These are phyloP conservation scores for Scophthalmus maximus DNA, from an alignment of 2,113 vertebrate genomes.

Conservation along the genomic window DNA sequence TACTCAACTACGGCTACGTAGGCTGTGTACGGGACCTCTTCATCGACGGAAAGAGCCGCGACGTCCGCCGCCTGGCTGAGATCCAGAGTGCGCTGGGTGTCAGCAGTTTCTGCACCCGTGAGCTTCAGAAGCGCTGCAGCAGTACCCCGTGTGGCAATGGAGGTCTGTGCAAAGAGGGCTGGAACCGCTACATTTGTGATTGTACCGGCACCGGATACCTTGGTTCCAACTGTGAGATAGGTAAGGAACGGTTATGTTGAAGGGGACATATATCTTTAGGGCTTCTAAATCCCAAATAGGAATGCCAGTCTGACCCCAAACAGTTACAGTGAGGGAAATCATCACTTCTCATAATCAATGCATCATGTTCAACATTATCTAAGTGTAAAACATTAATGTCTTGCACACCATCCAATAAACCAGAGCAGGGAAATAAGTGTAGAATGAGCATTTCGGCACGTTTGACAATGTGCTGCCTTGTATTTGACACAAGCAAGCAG, in stretches of 20 bases:
- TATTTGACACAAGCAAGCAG: slow-evolving; percentile 34
- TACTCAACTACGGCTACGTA: slow-evolving; percentile 91
- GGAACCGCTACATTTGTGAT: slow-evolving; percentile 94
- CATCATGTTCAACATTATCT: not conserved
- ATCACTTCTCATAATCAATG: not conserved
- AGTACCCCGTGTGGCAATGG: slow-evolving; percentile 87
- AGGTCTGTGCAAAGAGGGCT: slow-evolving; percentile 91
- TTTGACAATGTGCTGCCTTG: not conserved
- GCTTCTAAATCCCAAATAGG: not conserved
- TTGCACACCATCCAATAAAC: not conserved
- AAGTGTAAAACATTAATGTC: not conserved
- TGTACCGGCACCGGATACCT: slow-evolving; percentile 91
- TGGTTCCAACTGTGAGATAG: slow-evolving; percentile 89
- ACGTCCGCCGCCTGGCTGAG: slow-evolving; percentile 89
- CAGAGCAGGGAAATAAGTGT: slow-evolving; percentile 12
- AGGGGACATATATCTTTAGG: not conserved
- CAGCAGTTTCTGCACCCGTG: slow-evolving; percentile 90
- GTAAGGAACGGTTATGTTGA: slow-evolving; percentile 70
- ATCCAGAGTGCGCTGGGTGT: slow-evolving; percentile 86
- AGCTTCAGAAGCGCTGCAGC: slow-evolving; percentile 89
- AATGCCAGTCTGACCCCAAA: not conserved
- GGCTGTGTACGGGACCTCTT: slow-evolving; percentile 94
- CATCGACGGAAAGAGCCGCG: slow-evolving; percentile 91
- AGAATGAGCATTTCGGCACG: not conserved
- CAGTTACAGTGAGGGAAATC: not conserved